These are phyloP conservation scores for Antitype chi DNA, from an alignment of 2,888 invertebrate genomes.

Conservation along the genomic window DNA sequence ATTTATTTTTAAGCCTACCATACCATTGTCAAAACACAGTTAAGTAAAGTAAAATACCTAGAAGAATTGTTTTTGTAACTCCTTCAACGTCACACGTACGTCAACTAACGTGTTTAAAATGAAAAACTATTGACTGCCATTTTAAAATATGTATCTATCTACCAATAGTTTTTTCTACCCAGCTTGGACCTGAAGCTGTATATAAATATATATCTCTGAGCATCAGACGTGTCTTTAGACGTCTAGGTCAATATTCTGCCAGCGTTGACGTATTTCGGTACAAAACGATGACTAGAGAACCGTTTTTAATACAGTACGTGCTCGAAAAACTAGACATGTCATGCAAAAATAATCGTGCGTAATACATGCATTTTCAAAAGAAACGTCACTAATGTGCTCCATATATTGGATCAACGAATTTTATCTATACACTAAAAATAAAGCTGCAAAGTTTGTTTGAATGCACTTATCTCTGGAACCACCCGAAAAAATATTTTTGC, in stretches of 20 bases:
- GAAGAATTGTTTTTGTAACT: constrained; percentile 14
- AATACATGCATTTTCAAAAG: constrained; percentile 47
- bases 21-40: neutral
- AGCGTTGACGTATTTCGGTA: constrained; percentile 5
- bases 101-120: constrained; percentile 1
- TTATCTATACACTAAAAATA: constrained; percentile 29
- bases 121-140: neutral
- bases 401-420: constrained; percentile 22
- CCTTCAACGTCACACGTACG: neutral
- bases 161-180: neutral
- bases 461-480: no score
- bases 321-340: constrained; percentile 15
- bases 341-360: constrained; percentile 27
- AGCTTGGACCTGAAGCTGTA: neutral
- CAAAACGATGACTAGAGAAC: constrained; percentile 32
- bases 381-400: constrained; percentile 29
- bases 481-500: no score
- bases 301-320: constrained; percentile 35
- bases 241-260: constrained; percentile 19
- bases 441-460: no score
- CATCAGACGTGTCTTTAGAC: constrained; percentile 8
- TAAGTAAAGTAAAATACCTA: neutral
- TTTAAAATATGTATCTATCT: neutral
- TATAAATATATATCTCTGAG: neutral
- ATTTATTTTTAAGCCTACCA: neutral